These are phyloP conservation scores for Rugalucina vietnamica DNA, from an alignment of 2,888 invertebrate genomes.

Conservation along the genomic window DNA sequence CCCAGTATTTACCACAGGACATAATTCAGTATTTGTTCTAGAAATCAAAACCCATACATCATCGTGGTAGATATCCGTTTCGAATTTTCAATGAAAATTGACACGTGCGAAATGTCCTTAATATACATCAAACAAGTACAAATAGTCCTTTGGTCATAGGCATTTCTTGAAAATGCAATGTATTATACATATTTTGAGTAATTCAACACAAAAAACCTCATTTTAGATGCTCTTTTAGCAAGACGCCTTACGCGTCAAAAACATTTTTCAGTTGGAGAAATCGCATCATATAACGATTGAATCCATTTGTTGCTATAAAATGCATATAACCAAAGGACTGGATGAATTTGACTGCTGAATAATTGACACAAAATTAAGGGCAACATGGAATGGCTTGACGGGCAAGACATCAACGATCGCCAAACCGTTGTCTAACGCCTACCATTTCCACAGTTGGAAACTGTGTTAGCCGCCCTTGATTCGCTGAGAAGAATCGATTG, in stretches of 20 bases:
- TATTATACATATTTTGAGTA: background rate
- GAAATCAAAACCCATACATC: slow-evolving; percentile 29
- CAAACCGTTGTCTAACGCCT: too few species aligned
- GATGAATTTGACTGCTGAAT: too few species aligned
- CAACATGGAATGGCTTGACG: too few species aligned
- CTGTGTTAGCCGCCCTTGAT: too few species aligned
- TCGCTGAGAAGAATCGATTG: too few species aligned
- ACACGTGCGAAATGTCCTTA: slow-evolving; percentile 12
- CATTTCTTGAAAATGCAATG: background rate
- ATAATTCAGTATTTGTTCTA: slow-evolving; percentile 9
- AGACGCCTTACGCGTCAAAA: background rate
- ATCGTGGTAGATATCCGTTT: slow-evolving; percentile 40
- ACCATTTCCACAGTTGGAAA: too few species aligned
- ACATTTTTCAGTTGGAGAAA: background rate
- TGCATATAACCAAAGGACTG: background rate
- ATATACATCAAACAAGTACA: background rate
- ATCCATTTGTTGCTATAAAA: too few species aligned
- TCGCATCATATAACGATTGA: background rate
- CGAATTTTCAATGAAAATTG: slow-evolving; percentile 18
- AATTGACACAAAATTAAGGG: too few species aligned
- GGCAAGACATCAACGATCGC: too few species aligned
- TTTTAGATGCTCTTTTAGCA: background rate
- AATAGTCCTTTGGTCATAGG: slow-evolving; percentile 5
- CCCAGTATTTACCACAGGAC: slow-evolving; percentile 31
- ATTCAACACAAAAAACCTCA: background rate